Percentiles rank a stretch among this genome's conserved stretches.
Conservation (phyloP, 2,113 vertebrate species). For the Pholis gunnellus region DNA sequence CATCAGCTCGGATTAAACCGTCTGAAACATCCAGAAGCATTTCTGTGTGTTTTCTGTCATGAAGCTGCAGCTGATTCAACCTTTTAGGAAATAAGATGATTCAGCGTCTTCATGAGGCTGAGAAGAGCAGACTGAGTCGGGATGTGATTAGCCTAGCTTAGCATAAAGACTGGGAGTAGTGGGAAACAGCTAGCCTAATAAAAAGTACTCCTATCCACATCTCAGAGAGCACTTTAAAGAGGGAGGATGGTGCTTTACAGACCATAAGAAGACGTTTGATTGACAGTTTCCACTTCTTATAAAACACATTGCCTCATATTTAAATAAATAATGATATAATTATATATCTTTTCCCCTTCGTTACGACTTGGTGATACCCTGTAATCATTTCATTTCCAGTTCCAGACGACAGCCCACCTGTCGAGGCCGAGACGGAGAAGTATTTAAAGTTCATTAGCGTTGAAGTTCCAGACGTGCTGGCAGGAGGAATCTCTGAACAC, state of each 20-base stretch:
- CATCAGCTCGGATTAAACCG: too few relatives aligned
- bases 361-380: background rate
- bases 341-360: background rate
- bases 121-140: too few relatives aligned
- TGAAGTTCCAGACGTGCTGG: background rate
- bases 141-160: too few relatives aligned
- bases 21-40: too few relatives aligned
- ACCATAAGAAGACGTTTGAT: background rate
- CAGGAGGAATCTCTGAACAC: background rate
- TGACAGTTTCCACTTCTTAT: background rate
- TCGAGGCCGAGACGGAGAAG: background rate
- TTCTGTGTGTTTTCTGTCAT: too few relatives aligned
- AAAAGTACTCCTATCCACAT: too few relatives aligned
- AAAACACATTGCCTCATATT: slow-evolving; percentile 12
- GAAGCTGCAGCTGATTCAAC: too few relatives aligned
- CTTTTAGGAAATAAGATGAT: too few relatives aligned
- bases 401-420: slow-evolving; percentile 37
- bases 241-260: background rate
- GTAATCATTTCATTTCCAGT: slow-evolving; percentile 5
- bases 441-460: background rate
- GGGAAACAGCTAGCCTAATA: too few relatives aligned
- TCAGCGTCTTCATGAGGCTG: too few relatives aligned
- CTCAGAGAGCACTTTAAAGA: too few relatives aligned
- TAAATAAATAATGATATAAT: background rate
- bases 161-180: too few relatives aligned